phyloP scores from a whole-genome alignment of 2,113 vertebrate species.

The Polypterus senegalus region DNA sequence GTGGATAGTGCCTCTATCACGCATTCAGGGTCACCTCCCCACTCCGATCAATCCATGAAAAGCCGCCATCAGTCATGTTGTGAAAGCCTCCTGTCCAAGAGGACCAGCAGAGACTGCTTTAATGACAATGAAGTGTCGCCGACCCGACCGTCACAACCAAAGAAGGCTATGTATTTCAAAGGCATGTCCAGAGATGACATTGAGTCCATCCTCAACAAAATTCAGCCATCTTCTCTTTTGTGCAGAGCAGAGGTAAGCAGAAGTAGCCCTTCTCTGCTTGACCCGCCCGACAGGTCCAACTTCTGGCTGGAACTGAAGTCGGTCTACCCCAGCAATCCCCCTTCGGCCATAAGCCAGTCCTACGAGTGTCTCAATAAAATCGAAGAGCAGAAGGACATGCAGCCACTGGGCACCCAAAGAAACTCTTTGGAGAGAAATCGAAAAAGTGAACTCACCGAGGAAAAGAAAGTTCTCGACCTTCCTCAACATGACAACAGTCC shows the following conservation, averaged over 20 bases:
- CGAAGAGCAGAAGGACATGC: conserved; percentile 40
- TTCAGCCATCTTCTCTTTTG: conserved; percentile 34
- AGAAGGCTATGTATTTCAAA: conserved; percentile 66
- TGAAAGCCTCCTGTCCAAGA: conserved; percentile 63
- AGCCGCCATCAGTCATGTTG: conserved; percentile 28
- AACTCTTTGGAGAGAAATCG: conserved; percentile 42
- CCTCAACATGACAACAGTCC: background rate
- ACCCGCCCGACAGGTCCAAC: conserved; percentile 68
- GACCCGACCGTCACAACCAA: conserved; percentile 69
- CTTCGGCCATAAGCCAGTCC: conserved; percentile 60
- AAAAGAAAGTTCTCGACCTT: conserved; percentile 31
- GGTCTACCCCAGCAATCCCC: conserved; percentile 40
- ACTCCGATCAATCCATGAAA: conserved; percentile 22
- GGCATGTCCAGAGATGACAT: conserved; percentile 36
- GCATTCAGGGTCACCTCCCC: background rate
- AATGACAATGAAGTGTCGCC: conserved; percentile 70
- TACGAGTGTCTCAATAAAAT: conserved; percentile 62
- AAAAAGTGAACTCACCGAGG: conserved; percentile 20
- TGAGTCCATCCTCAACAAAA: conserved; percentile 26
- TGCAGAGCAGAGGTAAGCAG: conserved; percentile 67
- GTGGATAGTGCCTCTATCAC: background rate
- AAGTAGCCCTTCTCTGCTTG: conserved; percentile 68
- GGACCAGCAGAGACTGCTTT: conserved; percentile 61
- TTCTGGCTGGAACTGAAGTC: conserved; percentile 73
- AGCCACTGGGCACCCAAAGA: conserved; percentile 30